phyloP scores from a whole-genome alignment of 2,797 vertebrate genomes.

The Remorina albescens region DNA sequence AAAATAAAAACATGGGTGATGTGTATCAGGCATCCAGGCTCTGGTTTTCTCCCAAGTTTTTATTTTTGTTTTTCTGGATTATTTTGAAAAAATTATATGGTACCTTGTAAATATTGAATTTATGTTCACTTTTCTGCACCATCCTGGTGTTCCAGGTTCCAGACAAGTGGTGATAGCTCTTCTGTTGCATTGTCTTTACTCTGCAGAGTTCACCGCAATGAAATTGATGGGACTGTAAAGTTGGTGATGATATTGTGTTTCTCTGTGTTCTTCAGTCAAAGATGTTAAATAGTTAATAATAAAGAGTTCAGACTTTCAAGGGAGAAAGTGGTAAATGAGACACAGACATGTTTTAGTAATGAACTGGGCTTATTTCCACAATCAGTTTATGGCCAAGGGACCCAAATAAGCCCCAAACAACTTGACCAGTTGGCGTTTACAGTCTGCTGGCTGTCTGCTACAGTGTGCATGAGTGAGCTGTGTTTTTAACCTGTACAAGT shows the following conservation, averaged over 20 bases:
- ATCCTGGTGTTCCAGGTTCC: not conserved
- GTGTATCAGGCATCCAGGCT: not conserved
- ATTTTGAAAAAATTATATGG: not conserved
- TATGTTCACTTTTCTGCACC: not conserved
- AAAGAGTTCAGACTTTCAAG: not conserved
- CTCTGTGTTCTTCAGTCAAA: not conserved
- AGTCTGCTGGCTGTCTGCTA: no score
- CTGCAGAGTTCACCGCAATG: constrained; percentile 10
- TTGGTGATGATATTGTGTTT: constrained; percentile 8
- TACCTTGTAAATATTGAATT: not conserved
- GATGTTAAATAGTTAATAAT: no score
- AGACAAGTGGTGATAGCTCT: constrained; percentile 24
- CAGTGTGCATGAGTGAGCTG: no score
- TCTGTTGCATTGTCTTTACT: not conserved
- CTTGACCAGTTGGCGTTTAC: no score
- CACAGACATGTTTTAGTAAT: no score
- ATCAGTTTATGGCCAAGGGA: no score
- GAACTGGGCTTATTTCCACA: no score
- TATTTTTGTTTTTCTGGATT: not conserved
- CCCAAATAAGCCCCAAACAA: no score
- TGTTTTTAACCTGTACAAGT: not conserved
- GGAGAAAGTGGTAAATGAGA: not conserved
- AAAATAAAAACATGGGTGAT: not conserved
- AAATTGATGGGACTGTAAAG: constrained; percentile 33
- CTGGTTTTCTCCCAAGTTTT: constrained; percentile 12